Base-by-base conservation (phyloP, 2,888 invertebrate genomes). In the Ophraella communa region DNA sequence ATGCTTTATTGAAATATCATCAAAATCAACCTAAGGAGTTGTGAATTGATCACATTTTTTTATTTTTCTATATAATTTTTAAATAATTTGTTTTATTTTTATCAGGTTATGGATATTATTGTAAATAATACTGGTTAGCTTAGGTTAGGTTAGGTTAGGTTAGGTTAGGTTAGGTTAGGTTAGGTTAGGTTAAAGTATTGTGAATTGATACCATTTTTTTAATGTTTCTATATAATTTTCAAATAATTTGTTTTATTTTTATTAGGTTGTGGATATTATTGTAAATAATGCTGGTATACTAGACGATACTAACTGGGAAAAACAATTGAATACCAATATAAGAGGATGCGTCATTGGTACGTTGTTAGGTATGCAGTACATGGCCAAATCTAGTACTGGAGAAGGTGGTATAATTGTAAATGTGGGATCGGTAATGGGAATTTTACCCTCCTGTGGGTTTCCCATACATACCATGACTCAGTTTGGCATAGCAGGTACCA, bases 271-370 rank as follows among this genome's bases (percentile, higher is more conserved):
- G 11, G 85, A 87, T 67, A 84, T 88, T 55, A 82, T 87, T 1
- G 81, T 87, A 11, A 93, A 92, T 81, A 92, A 92, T 78, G 92
- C 92, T 4, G 92, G 92, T 1, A 88, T 91, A 45, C 88, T 91
- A 87, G 90, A 91, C 79, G 91, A 91, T 76, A 83, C 88, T 71
- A 88, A 89, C 76, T 91, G 91, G 91, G 90, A 91, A 77, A 83
- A 89, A 7, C 72, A 91, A 80, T 87, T 91, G 24, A 88, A 74
- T 21, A 78, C 78, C 3, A 82, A 83, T 67, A 71, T 82, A 68
- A 77, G 78, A 67, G 75, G 74, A 10, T 70, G 67, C 52, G 70
- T 84, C 10, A 72, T 80, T 17, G 83, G 85, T 70, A 83, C 84
- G 0, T 66, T 85, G n/a, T 81, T 86, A 39, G 87, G 85, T 42